These are phyloP conservation scores for Steatornis caripensis DNA, from an alignment of 2,113 vertebrate genomes.

Conservation along the genomic window DNA sequence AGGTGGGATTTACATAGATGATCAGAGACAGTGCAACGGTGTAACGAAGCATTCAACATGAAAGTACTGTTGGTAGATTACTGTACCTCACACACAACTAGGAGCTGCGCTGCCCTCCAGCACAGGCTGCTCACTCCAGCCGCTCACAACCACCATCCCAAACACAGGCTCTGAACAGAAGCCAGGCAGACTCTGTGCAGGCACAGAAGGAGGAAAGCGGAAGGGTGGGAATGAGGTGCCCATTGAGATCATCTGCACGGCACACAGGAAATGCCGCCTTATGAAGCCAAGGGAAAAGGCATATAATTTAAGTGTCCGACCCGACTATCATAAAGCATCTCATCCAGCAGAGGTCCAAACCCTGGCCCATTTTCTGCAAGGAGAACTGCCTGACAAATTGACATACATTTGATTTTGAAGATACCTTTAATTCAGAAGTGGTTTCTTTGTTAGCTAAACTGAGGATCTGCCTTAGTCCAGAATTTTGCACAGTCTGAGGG, in stretches of 20 bases:
- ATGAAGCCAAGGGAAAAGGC: not conserved
- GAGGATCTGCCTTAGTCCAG: not conserved
- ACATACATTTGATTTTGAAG: not conserved
- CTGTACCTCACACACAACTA: not conserved
- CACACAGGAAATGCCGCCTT: not conserved
- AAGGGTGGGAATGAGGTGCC: not conserved
- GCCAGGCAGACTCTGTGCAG: not conserved
- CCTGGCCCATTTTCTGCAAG: not conserved
- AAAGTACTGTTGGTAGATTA: not conserved
- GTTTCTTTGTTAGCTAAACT: not conserved
- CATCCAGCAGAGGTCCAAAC: not conserved
- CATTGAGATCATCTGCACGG: not conserved
- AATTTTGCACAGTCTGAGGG: not conserved
- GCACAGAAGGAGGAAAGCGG: not conserved
- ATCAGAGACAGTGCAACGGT: not conserved
- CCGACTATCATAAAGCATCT: not conserved
- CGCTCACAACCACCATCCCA: not conserved
- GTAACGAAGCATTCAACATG: not conserved
- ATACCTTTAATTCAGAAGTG: not conserved
- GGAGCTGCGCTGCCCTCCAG: rapidly evolving
- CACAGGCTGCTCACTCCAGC: not conserved
- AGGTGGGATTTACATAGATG: not conserved
- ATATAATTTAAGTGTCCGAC: not conserved
- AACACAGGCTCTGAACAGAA: not conserved
- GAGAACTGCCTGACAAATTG: not conserved